Conservation (phyloP, 2,113 vertebrate species). For the Synchiropus splendidus region DNA sequence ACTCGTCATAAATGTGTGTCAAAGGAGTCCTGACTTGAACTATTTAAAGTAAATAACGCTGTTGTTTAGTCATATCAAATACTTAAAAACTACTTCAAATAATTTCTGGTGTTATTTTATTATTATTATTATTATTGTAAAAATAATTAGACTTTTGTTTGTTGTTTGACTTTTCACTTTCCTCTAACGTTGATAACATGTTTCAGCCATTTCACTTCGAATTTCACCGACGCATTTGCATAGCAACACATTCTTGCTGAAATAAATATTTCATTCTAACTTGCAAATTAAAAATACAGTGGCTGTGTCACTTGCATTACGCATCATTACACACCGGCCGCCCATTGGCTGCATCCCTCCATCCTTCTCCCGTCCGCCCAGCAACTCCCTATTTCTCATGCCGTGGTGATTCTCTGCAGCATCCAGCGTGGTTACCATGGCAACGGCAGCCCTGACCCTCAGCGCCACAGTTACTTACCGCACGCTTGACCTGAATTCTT, state of each 20-base stretch:
- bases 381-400: slow-evolving; percentile 62
- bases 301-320: slow-evolving; percentile 46
- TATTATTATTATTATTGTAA: not conserved
- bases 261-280: slow-evolving; percentile 47
- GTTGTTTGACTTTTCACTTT: no score
- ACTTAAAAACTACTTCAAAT: no score
- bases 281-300: slow-evolving; percentile 43
- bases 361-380: slow-evolving; percentile 60
- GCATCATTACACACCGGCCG: slow-evolving; percentile 20
- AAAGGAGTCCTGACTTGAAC: no score
- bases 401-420: slow-evolving; percentile 57
- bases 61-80: no score
- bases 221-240: not conserved
- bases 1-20: no score
- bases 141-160: no score
- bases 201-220: no score
- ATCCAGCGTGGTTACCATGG: slow-evolving; percentile 61
- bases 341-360: slow-evolving; percentile 60
- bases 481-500: slow-evolving; percentile 67
- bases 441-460: slow-evolving; percentile 61
- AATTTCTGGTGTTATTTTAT: no score
- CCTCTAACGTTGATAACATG: no score
- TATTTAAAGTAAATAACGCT: no score
- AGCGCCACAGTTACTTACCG: slow-evolving; percentile 35
- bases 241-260: not conserved